Evolutionary conservation across 1,140 invertebrate species (phyloP), one percentile per base, ranked within the genome.

Genomic region (Triops longicaudatus): DNA sequence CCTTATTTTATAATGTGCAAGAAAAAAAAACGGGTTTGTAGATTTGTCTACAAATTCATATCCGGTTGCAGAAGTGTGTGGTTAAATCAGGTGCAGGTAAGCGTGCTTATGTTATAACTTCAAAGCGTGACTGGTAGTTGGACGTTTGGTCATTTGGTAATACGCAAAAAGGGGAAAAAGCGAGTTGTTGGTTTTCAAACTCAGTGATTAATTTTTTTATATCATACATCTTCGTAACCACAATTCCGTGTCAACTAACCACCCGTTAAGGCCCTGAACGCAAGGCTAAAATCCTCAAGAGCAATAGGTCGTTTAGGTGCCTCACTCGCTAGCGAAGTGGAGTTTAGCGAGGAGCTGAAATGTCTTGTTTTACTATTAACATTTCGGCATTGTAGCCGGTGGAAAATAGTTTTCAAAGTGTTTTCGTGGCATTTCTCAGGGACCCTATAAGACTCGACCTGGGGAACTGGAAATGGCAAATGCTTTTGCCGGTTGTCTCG

Each of bases 241-340:
- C 22, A 63, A 63, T 63, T 63, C 22, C 50, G 50, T 63, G 50
- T n/a, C 50, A 63, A 63, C 50, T 63, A 63, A 63, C 50, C 22
- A 14, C 50, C 17, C 22, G 50, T 63, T 63, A 22, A 17, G 50
- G 50, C n/a, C 1, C 50, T n/a, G 50, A 22, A 63, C 50, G 5
- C 50, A 63, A 9, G 4, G 50, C 50, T 63, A 37, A 37, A 37
- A 37, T 37, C 31, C 31, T 37, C 31, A 37, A 37, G 50, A 63
- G 14, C 50, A 1, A 22, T n/a, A 63, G 50, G 50, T 63, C 22
- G 50, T 63, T 22, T 63, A n/a, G 31, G 31, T 37, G 31, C 31
- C 31, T 7, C 7, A 37, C 31, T 37, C 31, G 31, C 31, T 37
- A 7, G 17, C n/a, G 7, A 63, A 63, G 17, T n/a, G 22, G 17